Percentiles rank a stretch among this genome's conserved stretches.
These are phyloP conservation scores for Callitettix versicolor DNA, from an alignment of 1,140 invertebrate species.

Conservation along the genomic window DNA sequence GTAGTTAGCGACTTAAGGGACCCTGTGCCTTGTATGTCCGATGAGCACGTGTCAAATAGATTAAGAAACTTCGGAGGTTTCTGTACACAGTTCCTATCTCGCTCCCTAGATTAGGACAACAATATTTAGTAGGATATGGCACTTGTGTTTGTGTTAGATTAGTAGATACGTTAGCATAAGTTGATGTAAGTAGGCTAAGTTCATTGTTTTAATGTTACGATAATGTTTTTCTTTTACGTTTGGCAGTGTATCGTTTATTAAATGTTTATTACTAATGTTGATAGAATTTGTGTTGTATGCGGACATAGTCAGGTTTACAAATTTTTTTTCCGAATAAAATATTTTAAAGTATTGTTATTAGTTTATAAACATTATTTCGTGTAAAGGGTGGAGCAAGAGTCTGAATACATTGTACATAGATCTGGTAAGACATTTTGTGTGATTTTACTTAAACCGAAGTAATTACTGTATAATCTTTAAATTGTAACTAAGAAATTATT, in stretches of 20 bases:
- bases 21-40: constrained; percentile 25
- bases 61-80: constrained; percentile 20
- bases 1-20: constrained; percentile 10
- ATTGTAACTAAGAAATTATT: too few relatives aligned
- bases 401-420: not conserved
- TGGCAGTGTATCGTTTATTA: constrained; percentile 13
- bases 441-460: too few relatives aligned
- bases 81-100: constrained; percentile 29
- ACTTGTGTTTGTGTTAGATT: too few relatives aligned
- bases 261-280: constrained; percentile 10
- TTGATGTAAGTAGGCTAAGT: too few relatives aligned
- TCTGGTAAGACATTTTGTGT: not conserved
- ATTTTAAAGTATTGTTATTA: not conserved
- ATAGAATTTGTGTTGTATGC: constrained; percentile 2
- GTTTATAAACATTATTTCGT: not conserved
- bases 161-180: too few relatives aligned
- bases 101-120: constrained; percentile 19
- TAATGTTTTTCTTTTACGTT: constrained; percentile 12
- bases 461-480: too few relatives aligned
- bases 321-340: not conserved
- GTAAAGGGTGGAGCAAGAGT: not conserved
- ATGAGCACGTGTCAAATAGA: constrained; percentile 27
- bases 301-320: not conserved
- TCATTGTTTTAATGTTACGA: constrained; percentile 7
- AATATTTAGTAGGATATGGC: too few relatives aligned